Evolutionary conservation across 2,797 vertebrate species (phyloP).

Genomic region (Pempheris klunzingeri): DNA sequence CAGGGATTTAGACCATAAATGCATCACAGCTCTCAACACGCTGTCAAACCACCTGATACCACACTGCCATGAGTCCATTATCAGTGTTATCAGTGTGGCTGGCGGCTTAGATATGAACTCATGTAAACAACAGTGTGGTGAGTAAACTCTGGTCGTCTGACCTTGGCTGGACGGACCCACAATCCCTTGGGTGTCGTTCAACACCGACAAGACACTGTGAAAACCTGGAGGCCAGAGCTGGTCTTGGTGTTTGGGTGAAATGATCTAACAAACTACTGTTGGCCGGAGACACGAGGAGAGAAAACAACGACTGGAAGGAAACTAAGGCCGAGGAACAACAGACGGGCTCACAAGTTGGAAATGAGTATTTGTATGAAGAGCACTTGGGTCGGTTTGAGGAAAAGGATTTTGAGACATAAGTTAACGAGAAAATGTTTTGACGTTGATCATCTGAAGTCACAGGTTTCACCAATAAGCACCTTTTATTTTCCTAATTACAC

Average conservation of each 20-base stretch:
- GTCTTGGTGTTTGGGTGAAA: not conserved
- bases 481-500: too few species aligned
- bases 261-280: not conserved
- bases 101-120: constrained; percentile 3
- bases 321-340: too few species aligned
- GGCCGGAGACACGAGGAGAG: not conserved
- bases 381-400: too few species aligned
- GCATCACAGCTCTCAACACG: too few species aligned
- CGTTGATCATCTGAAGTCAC: too few species aligned
- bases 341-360: too few species aligned
- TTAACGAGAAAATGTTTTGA: too few species aligned
- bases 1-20: too few species aligned
- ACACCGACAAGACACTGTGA: not conserved
- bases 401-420: too few species aligned
- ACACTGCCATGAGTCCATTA: not conserved
- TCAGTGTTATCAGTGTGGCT: not conserved
- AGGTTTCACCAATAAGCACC: too few species aligned
- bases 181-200: not conserved
- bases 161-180: not conserved
- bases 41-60: not conserved
- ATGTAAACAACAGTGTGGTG: not conserved
- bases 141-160: not conserved
- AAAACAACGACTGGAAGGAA: not conserved
- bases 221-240: not conserved
- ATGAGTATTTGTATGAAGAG: too few species aligned